Base-by-base conservation (phyloP, 1,140 invertebrate species). In the Teleogryllus occipitalis region DNA sequence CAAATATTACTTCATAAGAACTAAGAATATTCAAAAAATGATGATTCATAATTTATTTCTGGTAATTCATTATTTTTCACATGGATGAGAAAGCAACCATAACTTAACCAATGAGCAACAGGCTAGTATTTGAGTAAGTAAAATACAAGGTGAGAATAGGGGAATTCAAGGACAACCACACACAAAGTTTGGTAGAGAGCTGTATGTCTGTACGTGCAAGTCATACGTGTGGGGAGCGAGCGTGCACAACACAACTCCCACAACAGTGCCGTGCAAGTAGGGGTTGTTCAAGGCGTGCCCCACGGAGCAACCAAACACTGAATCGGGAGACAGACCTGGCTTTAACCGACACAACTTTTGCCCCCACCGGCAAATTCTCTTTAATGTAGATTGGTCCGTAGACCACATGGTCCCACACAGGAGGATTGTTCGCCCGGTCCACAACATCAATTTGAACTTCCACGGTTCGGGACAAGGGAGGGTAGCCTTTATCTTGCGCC, bases 361-460 rank as follows among this genome's bases (percentile, higher is more conserved):
- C 94, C 88, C 96, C 96, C 87, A 97, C 95, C 88, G 95, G 93
- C 90, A 95, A 93, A 90, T 97, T 97, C 91, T 98, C 96, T 92
- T 95, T 95, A 89, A 97, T 95, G 92, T 93, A 96, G 91, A 97
- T 96, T 85, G 96, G 96, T 86, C 96, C 96, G 91, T 98, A 98
- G 87, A 95, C 92, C 86, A 92, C 92, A 90, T 97, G 94, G 89
- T 97, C 95, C 96, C 96, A 98, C 86, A 97, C 93, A 87, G 96
- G 96, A 87, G 96, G 96, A 91, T 97, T 97, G 92, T 97, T 97
- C 83, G 94, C 94, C 87, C 96, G 93, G 90, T 98, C 96, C 90
- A 97, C 96, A 89, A 97, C 96, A 90, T 97, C 96, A 90, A 98
- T 97, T 88, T 96, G 94, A 89, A 98, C 95, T 89, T 97, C 96